These are phyloP conservation scores for Bursaphelenchus mucronatus DNA, from an alignment of 1,140 invertebrate species.

Conservation along the genomic window DNA sequence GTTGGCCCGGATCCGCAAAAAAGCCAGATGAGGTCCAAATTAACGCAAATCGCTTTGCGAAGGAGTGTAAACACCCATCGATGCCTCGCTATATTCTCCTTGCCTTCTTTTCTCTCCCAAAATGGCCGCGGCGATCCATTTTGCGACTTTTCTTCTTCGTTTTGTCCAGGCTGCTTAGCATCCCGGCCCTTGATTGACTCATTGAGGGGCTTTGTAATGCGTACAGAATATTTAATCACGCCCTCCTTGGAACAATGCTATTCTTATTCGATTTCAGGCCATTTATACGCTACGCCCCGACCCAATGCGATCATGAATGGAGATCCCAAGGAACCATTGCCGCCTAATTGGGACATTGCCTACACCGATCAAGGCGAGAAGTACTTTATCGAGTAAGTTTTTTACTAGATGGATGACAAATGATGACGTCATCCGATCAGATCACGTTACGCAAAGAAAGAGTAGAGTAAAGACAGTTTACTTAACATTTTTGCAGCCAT, in stretches of 20 bases:
- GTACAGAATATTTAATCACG: slow-evolving; percentile 1
- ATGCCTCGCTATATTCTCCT: too few relatives aligned
- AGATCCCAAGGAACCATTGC: slow-evolving; percentile 73
- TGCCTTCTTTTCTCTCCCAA: too few relatives aligned
- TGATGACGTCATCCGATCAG: neutral
- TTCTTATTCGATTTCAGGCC: slow-evolving; percentile 41
- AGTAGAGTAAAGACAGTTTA: slow-evolving; percentile 4
- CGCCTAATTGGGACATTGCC: slow-evolving; percentile 92
- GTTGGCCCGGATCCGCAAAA: too few relatives aligned
- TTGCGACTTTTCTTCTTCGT: slow-evolving; percentile 3
- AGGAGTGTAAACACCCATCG: too few relatives aligned
- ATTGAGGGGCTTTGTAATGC: neutral
- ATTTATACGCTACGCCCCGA: slow-evolving; percentile 56
- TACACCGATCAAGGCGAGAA: slow-evolving; percentile 90
- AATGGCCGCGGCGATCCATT: neutral
- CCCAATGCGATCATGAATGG: slow-evolving; percentile 34
- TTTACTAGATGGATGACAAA: slow-evolving; percentile 3
- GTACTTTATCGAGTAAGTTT: slow-evolving; percentile 92
- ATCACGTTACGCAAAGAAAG: neutral
- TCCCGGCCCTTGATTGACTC: slow-evolving; percentile 2
- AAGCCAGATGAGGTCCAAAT: too few relatives aligned
- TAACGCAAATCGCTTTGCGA: too few relatives aligned
- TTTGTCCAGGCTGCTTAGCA: neutral
- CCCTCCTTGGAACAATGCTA: neutral
- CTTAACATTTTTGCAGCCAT: slow-evolving; percentile 44